These are phyloP conservation scores for Stenichneumon culpator DNA, from an alignment of 2,888 invertebrate genomes.

Conservation along the genomic window DNA sequence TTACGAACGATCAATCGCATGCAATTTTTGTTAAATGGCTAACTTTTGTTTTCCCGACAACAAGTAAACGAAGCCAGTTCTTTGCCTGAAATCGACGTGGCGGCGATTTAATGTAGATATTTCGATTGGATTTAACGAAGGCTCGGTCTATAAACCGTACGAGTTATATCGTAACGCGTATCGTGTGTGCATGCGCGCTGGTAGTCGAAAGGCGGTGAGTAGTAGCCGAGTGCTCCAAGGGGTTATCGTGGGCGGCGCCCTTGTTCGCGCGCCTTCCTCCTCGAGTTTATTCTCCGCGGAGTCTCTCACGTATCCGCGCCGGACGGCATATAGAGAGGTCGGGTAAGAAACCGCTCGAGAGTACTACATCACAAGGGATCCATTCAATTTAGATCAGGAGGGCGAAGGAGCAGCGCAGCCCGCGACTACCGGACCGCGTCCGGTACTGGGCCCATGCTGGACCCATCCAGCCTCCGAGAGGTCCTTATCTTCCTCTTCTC, in stretches of 20 bases:
- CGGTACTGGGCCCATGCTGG: not conserved
- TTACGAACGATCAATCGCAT: too few relatives aligned
- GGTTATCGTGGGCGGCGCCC: slow-evolving; percentile 62
- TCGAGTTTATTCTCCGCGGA: slow-evolving; percentile 24
- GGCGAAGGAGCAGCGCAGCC: slow-evolving; percentile 25
- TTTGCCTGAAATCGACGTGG: not conserved
- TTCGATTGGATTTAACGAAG: not conserved
- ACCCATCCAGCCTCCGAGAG: slow-evolving; percentile 20
- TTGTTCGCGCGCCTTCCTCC: slow-evolving; percentile 54
- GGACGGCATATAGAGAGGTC: slow-evolving; percentile 23
- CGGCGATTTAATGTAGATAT: not conserved
- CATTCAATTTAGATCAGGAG: slow-evolving; percentile 77
- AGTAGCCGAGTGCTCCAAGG: slow-evolving; percentile 58
- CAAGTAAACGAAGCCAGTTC: not conserved
- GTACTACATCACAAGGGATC: slow-evolving; percentile 71
- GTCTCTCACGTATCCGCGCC: not conserved
- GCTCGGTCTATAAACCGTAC: not conserved
- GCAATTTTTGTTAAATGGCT: too few relatives aligned
- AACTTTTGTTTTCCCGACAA: not conserved
- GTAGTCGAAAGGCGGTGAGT: slow-evolving; percentile 57
- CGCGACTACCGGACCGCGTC: slow-evolving; percentile 35
- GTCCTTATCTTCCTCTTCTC: slow-evolving; percentile 33
- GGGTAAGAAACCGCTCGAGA: slow-evolving; percentile 39
- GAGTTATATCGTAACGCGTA: slow-evolving; percentile 1
- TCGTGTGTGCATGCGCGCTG: slow-evolving; percentile 2